Evolutionary conservation across 2,113 vertebrate genomes (phyloP), one percentile per base, ranked within the genome.

Genomic region (Chionomys nivalis): DNA sequence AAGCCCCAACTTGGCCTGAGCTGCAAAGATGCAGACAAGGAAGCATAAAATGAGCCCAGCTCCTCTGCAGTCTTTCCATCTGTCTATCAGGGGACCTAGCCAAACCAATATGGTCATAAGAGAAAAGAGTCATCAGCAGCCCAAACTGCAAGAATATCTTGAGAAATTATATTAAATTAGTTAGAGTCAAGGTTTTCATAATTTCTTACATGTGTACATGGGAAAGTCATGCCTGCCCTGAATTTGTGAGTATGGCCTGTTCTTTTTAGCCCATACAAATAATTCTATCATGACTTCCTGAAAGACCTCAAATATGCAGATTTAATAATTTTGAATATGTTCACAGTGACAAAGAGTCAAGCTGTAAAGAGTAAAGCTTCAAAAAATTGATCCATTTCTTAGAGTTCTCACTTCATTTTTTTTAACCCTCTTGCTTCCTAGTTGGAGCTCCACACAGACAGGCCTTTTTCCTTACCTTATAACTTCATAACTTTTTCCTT

Each of bases 1-100:
- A 87, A 4, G 39, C 78, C 95, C 85, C 90, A 95, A 65, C 86
- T 97, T 97, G 97, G 95, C 92, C 76, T 92, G 44, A 55, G 79
- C 77, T 79, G 85, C 44, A 89, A 88, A 97, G 92, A 87, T 58
- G 47, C 81, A 91, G 81, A 70, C 66, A 92, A 95, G 93, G 81
- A 77, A 82, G 94, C 65, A 73, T 66, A 39, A 88, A 90, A 89
- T 28, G 85, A 42, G 4, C 11, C 31, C 33, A 28, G 21, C 66
- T 91, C 49, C 92, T 94, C 94, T 63, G 72, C 3, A 63, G 66
- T 33, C 47, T 92, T 89, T 91, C 96, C 88, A 55, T 89, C 94
- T 94, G 87, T 31, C 85, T 63, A 5, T 94, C 78, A 75, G 88
- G 36, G 52, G 70, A 21, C 14, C 36, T 63, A 33, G 44, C 76